Percentiles rank a stretch among this genome's conserved stretches.
Conservation (phyloP, 2,113 vertebrate genomes). For the Callocephalon fimbriatum region DNA sequence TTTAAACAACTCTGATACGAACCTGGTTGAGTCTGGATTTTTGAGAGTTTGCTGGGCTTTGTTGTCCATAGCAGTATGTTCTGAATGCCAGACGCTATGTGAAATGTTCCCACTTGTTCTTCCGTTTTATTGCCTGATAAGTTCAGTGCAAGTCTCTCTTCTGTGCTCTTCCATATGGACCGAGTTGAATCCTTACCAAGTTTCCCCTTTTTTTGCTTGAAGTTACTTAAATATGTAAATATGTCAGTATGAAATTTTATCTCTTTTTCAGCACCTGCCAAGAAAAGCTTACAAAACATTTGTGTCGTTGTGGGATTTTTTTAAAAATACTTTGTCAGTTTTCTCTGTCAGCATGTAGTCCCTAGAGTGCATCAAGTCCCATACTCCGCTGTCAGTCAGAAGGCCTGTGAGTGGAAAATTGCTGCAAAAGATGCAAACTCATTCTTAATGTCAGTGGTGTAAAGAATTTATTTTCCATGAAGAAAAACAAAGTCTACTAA, state of each 20-base stretch:
- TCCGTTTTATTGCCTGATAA: not conserved
- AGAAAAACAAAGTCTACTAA: not conserved
- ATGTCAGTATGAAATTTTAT: not conserved
- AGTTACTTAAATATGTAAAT: not conserved
- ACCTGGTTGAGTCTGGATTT: not conserved
- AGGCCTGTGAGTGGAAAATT: not conserved
- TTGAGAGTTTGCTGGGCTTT: not conserved
- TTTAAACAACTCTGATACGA: not conserved
- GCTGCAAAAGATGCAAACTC: not conserved
- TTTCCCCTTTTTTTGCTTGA: not conserved
- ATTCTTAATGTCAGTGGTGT: not conserved
- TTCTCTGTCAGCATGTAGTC: not conserved
- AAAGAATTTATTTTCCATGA: not conserved
- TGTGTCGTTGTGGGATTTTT: not conserved
- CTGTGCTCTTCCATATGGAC: not conserved
- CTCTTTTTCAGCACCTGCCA: not conserved
- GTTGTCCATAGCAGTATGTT: not conserved
- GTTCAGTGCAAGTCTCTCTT: not conserved
- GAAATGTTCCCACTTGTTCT: not conserved
- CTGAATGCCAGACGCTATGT: not conserved
- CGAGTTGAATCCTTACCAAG: not conserved
- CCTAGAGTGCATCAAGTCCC: not conserved
- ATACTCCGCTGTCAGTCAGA: not conserved
- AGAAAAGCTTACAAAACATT: not conserved
- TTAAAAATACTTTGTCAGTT: not conserved